phyloP scores from a whole-genome alignment of 1,140 invertebrate genomes.

The Mya arenaria region DNA sequence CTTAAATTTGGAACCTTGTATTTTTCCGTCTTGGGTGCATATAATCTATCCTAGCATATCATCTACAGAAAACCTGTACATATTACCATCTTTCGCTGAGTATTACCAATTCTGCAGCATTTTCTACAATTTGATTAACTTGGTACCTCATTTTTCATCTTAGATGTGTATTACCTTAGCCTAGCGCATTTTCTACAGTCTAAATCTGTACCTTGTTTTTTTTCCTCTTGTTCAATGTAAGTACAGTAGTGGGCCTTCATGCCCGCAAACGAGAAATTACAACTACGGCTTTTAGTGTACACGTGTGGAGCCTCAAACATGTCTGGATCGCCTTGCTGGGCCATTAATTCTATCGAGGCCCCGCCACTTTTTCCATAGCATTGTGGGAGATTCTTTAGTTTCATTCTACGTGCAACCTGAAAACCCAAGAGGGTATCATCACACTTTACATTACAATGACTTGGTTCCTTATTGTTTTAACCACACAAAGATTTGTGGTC shows the following conservation, averaged over 20 bases:
- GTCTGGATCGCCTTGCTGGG: slow-evolving; percentile 86
- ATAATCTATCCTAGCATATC: too few species aligned
- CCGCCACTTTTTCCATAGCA: slow-evolving; percentile 90
- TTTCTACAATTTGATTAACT: background rate
- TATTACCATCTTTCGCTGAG: background rate
- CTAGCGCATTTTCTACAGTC: background rate
- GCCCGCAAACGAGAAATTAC: slow-evolving; percentile 93
- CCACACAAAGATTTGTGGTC: background rate
- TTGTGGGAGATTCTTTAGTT: slow-evolving; percentile 90
- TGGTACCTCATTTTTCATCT: too few species aligned
- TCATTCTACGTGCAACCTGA: slow-evolving; percentile 91
- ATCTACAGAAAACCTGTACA: background rate
- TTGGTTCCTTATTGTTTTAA: background rate
- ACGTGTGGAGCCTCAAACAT: slow-evolving; percentile 87
- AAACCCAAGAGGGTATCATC: too few species aligned
- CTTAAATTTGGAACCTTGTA: too few species aligned
- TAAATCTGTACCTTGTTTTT: slow-evolving; percentile 82
- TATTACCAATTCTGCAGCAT: background rate
- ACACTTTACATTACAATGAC: background rate
- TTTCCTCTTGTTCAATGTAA: slow-evolving; percentile 85
- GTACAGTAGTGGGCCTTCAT: slow-evolving; percentile 84
- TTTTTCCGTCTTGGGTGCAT: too few species aligned
- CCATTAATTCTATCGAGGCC: slow-evolving; percentile 91
- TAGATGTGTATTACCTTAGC: too few species aligned
- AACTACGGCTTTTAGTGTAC: slow-evolving; percentile 84